Evolutionary conservation across 2,888 invertebrate genomes (phyloP).

Genomic region (Metopia argyrocephala): DNA sequence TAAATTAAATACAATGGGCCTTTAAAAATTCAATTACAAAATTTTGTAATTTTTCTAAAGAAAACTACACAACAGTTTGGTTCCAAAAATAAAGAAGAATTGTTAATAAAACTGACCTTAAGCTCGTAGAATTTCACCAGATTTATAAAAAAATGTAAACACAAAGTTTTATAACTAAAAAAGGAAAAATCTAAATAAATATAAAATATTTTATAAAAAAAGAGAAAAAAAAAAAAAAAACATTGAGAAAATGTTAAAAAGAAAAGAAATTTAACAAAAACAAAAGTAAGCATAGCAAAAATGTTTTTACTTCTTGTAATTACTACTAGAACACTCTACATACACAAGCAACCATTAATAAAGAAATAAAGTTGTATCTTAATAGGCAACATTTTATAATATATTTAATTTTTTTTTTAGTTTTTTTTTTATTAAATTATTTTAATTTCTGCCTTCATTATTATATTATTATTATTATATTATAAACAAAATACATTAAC

Average conservation of each 20-base stretch:
- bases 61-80: too few relatives aligned
- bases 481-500: slow-evolving; percentile 20
- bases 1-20: too few relatives aligned
- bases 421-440: slow-evolving; percentile 37
- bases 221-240: slow-evolving; percentile 24
- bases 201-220: slow-evolving; percentile 18
- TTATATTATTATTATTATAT: slow-evolving; percentile 44
- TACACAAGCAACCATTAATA: slow-evolving; percentile 20
- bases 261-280: slow-evolving; percentile 7
- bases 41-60: too few relatives aligned
- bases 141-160: slow-evolving; percentile 23
- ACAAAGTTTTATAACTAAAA: slow-evolving; percentile 38
- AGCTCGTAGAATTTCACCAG: too few relatives aligned
- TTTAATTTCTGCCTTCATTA: slow-evolving; percentile 51
- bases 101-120: too few relatives aligned
- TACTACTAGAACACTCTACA: background rate
- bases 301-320: slow-evolving; percentile 49
- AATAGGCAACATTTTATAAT: background rate
- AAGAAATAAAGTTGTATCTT: background rate
- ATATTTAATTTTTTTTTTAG: background rate
- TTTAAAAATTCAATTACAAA: too few relatives aligned
- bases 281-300: slow-evolving; percentile 48
- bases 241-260: slow-evolving; percentile 1
- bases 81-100: too few relatives aligned
- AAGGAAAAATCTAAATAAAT: slow-evolving; percentile 33